Evolutionary conservation across 2,113 vertebrate species (phyloP), one percentile per base, ranked within the genome.

Genomic region (Phyllostomus hastatus): DNA sequence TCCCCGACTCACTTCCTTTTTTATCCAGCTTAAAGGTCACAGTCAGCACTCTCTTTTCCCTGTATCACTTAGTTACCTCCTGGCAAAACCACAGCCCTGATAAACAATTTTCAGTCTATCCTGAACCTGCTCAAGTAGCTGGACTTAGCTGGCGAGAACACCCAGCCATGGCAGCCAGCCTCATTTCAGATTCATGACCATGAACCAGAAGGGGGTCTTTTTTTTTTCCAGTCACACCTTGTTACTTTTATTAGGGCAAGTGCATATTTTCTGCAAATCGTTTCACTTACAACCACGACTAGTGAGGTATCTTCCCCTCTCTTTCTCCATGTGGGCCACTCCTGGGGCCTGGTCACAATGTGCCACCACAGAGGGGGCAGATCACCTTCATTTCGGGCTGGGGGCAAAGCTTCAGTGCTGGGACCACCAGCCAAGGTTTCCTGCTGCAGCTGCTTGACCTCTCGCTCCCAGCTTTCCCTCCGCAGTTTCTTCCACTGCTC

Each of bases 351-450:
- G 72, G 99, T 99, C 80, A 99, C 99, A 0, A 97, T 98, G 1
- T 99, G 98, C 99, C 99, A 99, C 99, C 99, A 99, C 95, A 99
- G 97, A 0, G 99, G 99, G 0, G 99, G 99, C 64, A 99, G 98
- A 14, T 99, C 98, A 0, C 99, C 99, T 50, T 99, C 98, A 97
- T 98, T 99, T 41, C 99, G 99, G 90, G 99, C 99, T 1, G 99
- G 99, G 76, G 99, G 99, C 80, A 99, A 98, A 41, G 98, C 99
- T 98, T 99, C 99, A 0, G 97, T 98, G 84, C 0, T 96, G 7
- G 98, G 98, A 52, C 99, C 99, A 1, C 80, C 98, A 4, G 94
- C 16, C 2, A 98, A 97, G 33, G 98, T 99, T 98, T 99, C 99
- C 0, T 98, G 98, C 97, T 99, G 81, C 73, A 99, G 97, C 97